phyloP scores from a whole-genome alignment of 2,888 invertebrate species.

The Thecocarcelia acutangulata region DNA sequence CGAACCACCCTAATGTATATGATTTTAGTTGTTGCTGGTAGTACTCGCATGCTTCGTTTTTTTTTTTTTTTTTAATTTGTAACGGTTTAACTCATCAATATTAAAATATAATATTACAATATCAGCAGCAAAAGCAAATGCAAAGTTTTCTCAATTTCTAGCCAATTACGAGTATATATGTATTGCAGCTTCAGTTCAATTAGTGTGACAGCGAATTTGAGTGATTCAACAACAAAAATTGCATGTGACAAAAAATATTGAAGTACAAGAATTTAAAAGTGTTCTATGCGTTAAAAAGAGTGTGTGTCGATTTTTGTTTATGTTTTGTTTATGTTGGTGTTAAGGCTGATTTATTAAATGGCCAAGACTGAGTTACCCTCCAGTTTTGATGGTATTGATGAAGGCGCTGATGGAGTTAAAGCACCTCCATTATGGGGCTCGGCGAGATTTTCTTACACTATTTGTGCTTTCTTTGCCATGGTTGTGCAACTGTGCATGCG shows the following conservation, averaged over 20 bases:
- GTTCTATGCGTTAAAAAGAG: not conserved
- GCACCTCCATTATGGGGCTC: slow-evolving; percentile 76
- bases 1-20: no score
- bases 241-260: slow-evolving; percentile 13
- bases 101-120: slow-evolving; percentile 11
- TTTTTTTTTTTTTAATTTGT: slow-evolving; percentile 48
- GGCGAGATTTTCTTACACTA: slow-evolving; percentile 78
- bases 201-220: slow-evolving; percentile 51
- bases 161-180: slow-evolving; percentile 39
- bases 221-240: slow-evolving; percentile 57
- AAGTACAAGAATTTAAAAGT: slow-evolving; percentile 8
- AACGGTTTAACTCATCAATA: slow-evolving; percentile 60
- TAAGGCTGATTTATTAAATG: slow-evolving; percentile 33
- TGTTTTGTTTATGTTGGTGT: slow-evolving; percentile 37
- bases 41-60: not conserved
- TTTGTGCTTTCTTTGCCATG: slow-evolving; percentile 79
- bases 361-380: slow-evolving; percentile 22
- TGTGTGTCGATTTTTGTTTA: slow-evolving; percentile 9
- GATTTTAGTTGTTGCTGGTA: slow-evolving; percentile 18
- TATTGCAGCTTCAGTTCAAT: slow-evolving; percentile 30
- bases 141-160: slow-evolving; percentile 41
- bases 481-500: slow-evolving; percentile 80
- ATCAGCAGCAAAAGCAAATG: slow-evolving; percentile 1
- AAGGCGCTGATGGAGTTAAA: slow-evolving; percentile 38
- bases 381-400: slow-evolving; percentile 59